Percentiles rank a stretch among this genome's conserved stretches.
These are phyloP conservation scores for Rotaria socialis DNA, from an alignment of 2,888 invertebrate species.

Conservation along the genomic window DNA sequence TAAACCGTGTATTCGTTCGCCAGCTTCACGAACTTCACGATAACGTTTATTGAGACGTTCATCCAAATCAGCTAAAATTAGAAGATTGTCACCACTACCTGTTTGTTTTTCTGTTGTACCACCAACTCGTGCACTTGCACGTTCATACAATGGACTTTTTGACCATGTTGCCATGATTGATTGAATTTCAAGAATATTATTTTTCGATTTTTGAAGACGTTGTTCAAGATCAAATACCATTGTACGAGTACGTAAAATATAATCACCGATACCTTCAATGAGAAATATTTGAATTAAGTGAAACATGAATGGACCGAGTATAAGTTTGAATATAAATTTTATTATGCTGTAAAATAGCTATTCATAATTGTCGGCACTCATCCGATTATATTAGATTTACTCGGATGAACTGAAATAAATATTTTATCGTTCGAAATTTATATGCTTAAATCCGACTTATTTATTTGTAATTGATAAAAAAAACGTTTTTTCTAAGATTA, in stretches of 20 bases:
- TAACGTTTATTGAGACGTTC: conserved; percentile 77
- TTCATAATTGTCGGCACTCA: too few relatives aligned
- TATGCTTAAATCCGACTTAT: too few relatives aligned
- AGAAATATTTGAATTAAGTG: neutral
- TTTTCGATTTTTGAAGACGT: conserved; percentile 75
- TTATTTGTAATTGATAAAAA: too few relatives aligned
- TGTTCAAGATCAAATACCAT: conserved; percentile 75
- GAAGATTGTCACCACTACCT: conserved; percentile 75
- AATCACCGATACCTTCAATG: conserved; percentile 71
- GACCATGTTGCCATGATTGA: conserved; percentile 76
- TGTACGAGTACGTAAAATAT: conserved; percentile 72
- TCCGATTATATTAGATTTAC: too few relatives aligned
- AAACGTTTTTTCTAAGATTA: too few relatives aligned
- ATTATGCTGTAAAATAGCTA: too few relatives aligned
- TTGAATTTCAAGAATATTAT: conserved; percentile 75
- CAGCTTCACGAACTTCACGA: conserved; percentile 70
- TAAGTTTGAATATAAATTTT: too few relatives aligned
- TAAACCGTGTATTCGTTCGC: conserved; percentile 70
- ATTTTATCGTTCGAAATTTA: too few relatives aligned
- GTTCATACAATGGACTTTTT: conserved; percentile 76
- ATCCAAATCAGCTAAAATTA: conserved; percentile 75
- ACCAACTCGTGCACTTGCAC: conserved; percentile 71
- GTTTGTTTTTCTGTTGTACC: conserved; percentile 66
- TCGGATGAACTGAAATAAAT: too few relatives aligned
- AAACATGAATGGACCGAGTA: too few relatives aligned